Evolutionary conservation across 2,113 vertebrate species (phyloP), one percentile per base, ranked within the genome.

Genomic region (Cepphus grylle): DNA sequence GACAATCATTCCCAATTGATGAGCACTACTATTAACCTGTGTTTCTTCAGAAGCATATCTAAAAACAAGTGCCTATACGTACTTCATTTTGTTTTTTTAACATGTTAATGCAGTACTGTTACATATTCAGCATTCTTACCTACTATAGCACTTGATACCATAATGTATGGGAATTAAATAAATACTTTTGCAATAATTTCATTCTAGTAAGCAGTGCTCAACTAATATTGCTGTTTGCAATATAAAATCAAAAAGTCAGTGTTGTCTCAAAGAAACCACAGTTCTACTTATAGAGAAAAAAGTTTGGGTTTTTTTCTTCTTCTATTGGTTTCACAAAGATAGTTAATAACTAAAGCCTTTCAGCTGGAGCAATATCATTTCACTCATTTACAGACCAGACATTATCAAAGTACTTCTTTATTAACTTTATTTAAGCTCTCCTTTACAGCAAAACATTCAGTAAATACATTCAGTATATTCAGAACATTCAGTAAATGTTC

Each of bases 361-460:
- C 47, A 85, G 32, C 10, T 80, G 65, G 25, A 94, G 81, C 70
- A 94, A 69, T 72, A 32, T 62, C 22, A 93, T 85, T 93, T 79
- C 70, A 72, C 38, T 74, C 25, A 22, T 63, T 93, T 94, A 73
- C 65, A 87, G 69, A 67, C 8, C n/a, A 94, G 36, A 67, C 42
- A 69, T 81, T 81, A 81, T 58, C 59, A 91, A 79, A 90, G 63
- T 34, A 30, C 6, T 80, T 77, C 74, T 80, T 71, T 87, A 89
- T 84, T 89, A 90, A 79, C 62, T n/a, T n/a, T n/a, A n/a, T n/a
- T 94, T 94, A 93, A 90, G n/a, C 6, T 87, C 11, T 62, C 40
- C 26, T 85, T 74, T 69, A 76, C 11, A 69, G 23, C 49, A 56
- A 76, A 95, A 63, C 63, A 71, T 17, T 74, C 55, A 61, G 32